Evolutionary conservation across 2,113 vertebrate species (phyloP).

Genomic region (Melanostigma gelatinosum): DNA sequence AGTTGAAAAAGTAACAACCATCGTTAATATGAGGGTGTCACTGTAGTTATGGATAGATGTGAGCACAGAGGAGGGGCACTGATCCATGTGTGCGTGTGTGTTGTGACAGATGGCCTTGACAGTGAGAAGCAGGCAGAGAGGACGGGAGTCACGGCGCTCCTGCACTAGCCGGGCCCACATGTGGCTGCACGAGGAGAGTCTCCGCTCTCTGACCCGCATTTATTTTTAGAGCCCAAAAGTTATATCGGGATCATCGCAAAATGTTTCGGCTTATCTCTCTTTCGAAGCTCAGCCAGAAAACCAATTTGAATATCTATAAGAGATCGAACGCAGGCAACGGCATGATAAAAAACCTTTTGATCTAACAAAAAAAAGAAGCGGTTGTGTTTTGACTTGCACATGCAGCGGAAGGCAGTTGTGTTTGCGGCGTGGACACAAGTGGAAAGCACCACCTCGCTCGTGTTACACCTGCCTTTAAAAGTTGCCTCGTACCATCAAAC

Average conservation of each 20-base stretch:
- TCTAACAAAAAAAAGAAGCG: not conserved
- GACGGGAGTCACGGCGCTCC: conserved; percentile 57
- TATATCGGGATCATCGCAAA: conserved; percentile 75
- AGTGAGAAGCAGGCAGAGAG: conserved; percentile 55
- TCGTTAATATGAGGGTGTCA: conserved; percentile 35
- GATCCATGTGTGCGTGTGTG: conserved; percentile 5
- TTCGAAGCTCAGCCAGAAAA: conserved; percentile 26
- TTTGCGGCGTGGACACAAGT: not conserved
- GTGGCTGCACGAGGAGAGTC: conserved; percentile 64
- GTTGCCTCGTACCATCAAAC: not conserved
- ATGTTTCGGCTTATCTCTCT: conserved; percentile 67
- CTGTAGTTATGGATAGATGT: conserved; percentile 35
- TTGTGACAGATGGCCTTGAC: conserved; percentile 74
- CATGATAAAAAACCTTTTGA: not conserved
- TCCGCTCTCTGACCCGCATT: conserved; percentile 68
- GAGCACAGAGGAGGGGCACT: conserved; percentile 12
- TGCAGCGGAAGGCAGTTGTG: not conserved
- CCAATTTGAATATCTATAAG: conserved; percentile 41
- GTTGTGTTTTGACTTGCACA: not conserved
- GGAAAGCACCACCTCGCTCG: not conserved
- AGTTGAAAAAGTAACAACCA: conserved; percentile 16
- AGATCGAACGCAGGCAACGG: conserved; percentile 1
- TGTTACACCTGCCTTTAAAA: conserved; percentile 2
- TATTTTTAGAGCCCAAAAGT: conserved; percentile 78
- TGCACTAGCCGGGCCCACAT: conserved; percentile 67